Percentiles rank a stretch among this genome's conserved stretches.
These are phyloP conservation scores for Euplexia lucipara DNA, from an alignment of 2,888 invertebrate species.

Conservation along the genomic window DNA sequence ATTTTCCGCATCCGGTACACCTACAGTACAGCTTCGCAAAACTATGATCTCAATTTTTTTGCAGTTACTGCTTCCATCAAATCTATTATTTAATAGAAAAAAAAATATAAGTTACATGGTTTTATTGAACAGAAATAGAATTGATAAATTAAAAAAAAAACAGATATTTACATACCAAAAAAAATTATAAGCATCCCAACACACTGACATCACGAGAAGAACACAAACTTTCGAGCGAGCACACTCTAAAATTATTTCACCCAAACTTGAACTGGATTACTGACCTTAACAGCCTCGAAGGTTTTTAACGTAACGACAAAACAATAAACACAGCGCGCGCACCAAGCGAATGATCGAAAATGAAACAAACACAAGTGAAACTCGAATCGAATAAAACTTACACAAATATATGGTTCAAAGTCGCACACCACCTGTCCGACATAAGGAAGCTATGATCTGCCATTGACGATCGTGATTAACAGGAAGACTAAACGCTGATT, in stretches of 20 bases:
- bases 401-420: constrained; percentile 58
- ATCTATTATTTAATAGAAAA: no score
- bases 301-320: constrained; percentile 11
- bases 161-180: constrained; percentile 35
- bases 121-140: not conserved
- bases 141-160: not conserved
- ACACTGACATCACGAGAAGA: constrained; percentile 22
- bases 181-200: constrained; percentile 2
- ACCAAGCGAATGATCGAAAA: constrained; percentile 47
- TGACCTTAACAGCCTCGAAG: constrained; percentile 33
- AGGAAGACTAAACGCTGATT: constrained; percentile 59
- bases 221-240: constrained; percentile 23
- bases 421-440: constrained; percentile 51
- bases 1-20: constrained; percentile 24
- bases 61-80: no score
- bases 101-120: no score
- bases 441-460: constrained; percentile 55
- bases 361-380: constrained; percentile 52
- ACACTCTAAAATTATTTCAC: constrained; percentile 27
- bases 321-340: constrained; percentile 44
- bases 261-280: constrained; percentile 30
- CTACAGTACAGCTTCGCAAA: no score
- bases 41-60: no score
- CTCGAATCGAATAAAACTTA: constrained; percentile 53
- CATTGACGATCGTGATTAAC: constrained; percentile 49